phyloP scores from a whole-genome alignment of 53 echinoderm and acorn worm species.

The Antedon mediterranea region DNA sequence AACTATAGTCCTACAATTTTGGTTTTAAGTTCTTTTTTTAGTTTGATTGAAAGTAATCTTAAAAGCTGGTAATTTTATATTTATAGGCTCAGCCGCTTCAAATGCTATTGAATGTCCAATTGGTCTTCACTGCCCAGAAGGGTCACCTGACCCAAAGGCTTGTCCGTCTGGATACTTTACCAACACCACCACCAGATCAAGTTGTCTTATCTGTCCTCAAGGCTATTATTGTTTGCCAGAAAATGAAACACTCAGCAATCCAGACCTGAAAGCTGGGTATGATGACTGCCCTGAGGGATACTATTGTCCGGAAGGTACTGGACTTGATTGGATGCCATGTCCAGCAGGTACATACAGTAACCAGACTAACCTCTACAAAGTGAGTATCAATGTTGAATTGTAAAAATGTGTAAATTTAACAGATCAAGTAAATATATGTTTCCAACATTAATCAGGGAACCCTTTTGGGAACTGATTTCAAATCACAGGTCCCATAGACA shows the following conservation, averaged over 20 bases:
- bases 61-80: not conserved
- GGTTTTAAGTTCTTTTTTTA: not conserved
- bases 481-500: no score
- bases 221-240: conserved; percentile 85
- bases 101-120: conserved; percentile 78
- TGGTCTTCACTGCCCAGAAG: conserved; percentile 75
- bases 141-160: conserved; percentile 70
- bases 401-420: no score
- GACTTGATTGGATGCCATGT: conserved; percentile 69
- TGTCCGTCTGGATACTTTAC: conserved; percentile 68
- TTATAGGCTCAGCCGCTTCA: conserved; percentile 50
- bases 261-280: conserved; percentile 59
- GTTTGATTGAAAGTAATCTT: no score
- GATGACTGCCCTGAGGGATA: conserved; percentile 84
- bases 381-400: conserved; percentile 2
- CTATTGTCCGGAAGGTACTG: conserved; percentile 78
- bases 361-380: conserved; percentile 84
- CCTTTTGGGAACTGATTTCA: no score
- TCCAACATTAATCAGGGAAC: no score
- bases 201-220: conserved; percentile 68
- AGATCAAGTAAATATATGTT: no score
- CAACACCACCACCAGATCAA: conserved; percentile 54
- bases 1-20: no score
- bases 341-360: conserved; percentile 87
- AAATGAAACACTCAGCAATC: conserved; percentile 69